Evolutionary conservation across 2,113 vertebrate species (phyloP).

Genomic region (Microtus pennsylvanicus): DNA sequence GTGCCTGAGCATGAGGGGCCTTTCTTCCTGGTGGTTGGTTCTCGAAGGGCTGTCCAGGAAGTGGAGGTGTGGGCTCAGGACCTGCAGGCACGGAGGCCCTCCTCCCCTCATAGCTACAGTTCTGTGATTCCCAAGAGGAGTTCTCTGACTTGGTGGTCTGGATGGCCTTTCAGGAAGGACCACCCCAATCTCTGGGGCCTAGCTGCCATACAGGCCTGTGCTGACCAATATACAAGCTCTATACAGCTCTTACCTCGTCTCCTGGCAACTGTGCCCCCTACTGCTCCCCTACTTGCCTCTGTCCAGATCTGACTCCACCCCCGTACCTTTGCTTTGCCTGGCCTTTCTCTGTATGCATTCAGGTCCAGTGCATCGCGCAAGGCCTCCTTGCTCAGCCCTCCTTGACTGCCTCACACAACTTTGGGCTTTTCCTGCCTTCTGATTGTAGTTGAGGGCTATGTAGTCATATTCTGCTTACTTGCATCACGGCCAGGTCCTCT

Average conservation of each 20-base stretch:
- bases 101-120: not conserved
- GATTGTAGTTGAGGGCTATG: not conserved
- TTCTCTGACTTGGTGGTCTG: not conserved
- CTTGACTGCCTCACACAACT: not conserved
- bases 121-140: not conserved
- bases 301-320: not conserved
- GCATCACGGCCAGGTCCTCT: not conserved
- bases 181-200: not conserved
- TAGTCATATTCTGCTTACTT: not conserved
- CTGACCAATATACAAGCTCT: not conserved
- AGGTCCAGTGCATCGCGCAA: not conserved
- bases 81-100: fast-evolving
- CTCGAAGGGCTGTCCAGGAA: not conserved
- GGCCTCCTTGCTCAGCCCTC: not conserved
- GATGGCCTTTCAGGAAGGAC: not conserved
- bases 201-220: not conserved
- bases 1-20: not conserved
- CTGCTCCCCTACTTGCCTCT: not conserved
- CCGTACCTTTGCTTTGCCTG: not conserved
- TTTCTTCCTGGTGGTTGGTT: not conserved
- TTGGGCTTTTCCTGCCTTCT: not conserved
- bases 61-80: too few relatives aligned
- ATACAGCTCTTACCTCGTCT: not conserved
- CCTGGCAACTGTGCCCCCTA: not conserved
- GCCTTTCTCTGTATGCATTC: not conserved